Evolutionary conservation across 2,888 invertebrate genomes (phyloP).

Genomic region (Chymomyza amoena): DNA sequence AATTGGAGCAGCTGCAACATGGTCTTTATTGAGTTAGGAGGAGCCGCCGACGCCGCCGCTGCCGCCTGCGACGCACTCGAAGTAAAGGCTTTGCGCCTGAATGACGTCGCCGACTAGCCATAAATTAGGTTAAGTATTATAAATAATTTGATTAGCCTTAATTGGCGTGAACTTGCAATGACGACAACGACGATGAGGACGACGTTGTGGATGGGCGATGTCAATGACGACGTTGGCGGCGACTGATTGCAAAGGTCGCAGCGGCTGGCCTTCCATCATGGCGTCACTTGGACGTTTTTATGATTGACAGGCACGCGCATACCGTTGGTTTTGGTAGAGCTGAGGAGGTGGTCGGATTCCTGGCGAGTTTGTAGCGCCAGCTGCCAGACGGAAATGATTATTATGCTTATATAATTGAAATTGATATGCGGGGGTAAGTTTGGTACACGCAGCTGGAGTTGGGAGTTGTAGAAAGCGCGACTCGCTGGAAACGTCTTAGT

Average conservation of each 20-base stretch:
- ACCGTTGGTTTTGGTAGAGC: neutral
- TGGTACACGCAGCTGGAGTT: neutral
- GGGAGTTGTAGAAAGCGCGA: neutral
- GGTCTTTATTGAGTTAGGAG: constrained; percentile 58
- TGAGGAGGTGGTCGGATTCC: neutral
- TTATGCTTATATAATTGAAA: constrained; percentile 65
- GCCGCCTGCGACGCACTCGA: constrained; percentile 8
- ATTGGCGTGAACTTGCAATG: constrained; percentile 68
- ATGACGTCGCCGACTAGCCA: constrained; percentile 48
- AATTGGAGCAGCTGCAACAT: constrained; percentile 48
- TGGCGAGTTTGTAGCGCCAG: neutral
- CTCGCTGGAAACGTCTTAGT: neutral
- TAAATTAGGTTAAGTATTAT: constrained; percentile 76
- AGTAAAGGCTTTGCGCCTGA: constrained; percentile 3
- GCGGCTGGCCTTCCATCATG: constrained; percentile 20
- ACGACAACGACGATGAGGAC: neutral
- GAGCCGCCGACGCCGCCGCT: constrained; percentile 12
- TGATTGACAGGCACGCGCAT: constrained; percentile 58
- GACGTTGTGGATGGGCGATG: neutral
- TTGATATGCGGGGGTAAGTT: constrained; percentile 53
- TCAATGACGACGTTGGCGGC: neutral
- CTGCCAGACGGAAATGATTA: constrained; percentile 65
- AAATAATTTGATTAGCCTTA: constrained; percentile 76
- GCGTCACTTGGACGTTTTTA: constrained; percentile 16
- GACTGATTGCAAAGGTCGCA: constrained; percentile 19